A percentile compares a stretch with the other conserved stretches of the same genome.
Conservation (phyloP, 1,140 invertebrate genomes). For the Pygmarrhopalites habei region DNA sequence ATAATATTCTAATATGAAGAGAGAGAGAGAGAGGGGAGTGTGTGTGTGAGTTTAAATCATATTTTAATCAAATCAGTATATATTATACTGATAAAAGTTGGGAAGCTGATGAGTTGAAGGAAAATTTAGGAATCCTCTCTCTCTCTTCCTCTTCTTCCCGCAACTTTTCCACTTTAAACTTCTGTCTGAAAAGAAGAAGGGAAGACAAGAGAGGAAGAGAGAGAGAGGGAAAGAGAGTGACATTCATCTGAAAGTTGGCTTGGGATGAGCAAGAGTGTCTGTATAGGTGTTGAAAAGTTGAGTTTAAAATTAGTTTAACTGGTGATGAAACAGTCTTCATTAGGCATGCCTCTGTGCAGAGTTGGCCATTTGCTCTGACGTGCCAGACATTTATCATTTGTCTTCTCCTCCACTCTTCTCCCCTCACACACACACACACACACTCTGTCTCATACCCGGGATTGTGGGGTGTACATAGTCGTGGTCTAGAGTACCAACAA, state of each 20-base stretch:
- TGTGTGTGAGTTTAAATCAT: no score
- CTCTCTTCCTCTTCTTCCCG: no score
- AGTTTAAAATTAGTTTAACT: constrained; percentile 30
- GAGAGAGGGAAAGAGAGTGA: background rate
- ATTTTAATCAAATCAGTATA: no score
- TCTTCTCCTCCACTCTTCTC: constrained; percentile 33
- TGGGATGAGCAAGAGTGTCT: constrained; percentile 1
- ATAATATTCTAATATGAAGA: no score
- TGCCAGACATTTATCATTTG: constrained; percentile 38
- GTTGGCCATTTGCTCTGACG: constrained; percentile 34
- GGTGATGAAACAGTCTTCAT: constrained; percentile 28
- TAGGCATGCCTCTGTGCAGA: constrained; percentile 35
- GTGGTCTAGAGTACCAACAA: constrained; percentile 8
- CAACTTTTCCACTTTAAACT: no score
- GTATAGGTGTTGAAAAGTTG: constrained; percentile 22
- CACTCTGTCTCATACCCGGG: constrained; percentile 23
- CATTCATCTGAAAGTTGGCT: background rate
- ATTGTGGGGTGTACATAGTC: constrained; percentile 13
- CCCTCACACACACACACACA: no score
- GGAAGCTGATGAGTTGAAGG: no score
- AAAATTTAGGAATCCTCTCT: no score
- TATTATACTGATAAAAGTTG: no score
- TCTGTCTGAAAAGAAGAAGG: no score
- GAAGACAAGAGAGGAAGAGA: background rate
- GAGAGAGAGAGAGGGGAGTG: no score